These are phyloP conservation scores for Anorthoa munda DNA, from an alignment of 2,888 invertebrate genomes.

Conservation along the genomic window DNA sequence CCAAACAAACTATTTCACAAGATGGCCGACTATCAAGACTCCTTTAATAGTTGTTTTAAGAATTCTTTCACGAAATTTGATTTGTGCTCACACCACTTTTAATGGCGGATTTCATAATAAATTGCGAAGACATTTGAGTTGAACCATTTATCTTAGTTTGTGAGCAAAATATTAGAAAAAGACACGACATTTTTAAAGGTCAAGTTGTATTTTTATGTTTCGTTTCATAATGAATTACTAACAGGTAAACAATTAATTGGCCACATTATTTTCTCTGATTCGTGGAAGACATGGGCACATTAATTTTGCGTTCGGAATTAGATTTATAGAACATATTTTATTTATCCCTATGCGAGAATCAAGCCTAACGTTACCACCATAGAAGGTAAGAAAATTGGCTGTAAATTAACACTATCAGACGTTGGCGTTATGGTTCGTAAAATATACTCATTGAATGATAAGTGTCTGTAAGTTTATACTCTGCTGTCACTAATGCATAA, in stretches of 20 bases:
- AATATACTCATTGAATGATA: slow-evolving; percentile 23
- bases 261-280: neutral
- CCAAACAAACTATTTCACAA: slow-evolving; percentile 56
- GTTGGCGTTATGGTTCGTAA: slow-evolving; percentile 25
- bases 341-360: neutral
- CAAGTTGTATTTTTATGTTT: slow-evolving; percentile 10
- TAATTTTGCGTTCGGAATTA: neutral
- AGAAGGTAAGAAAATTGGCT: neutral
- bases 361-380: neutral
- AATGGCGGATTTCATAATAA: slow-evolving; percentile 60
- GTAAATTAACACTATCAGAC: slow-evolving; percentile 3
- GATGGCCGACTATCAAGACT: slow-evolving; percentile 51
- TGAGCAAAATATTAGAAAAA: slow-evolving; percentile 26
- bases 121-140: slow-evolving; percentile 48
- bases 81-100: slow-evolving; percentile 64
- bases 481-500: slow-evolving; percentile 37
- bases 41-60: slow-evolving; percentile 66
- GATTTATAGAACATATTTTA: neutral
- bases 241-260: slow-evolving; percentile 3
- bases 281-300: neutral
- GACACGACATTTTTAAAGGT: slow-evolving; percentile 32
- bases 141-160: slow-evolving; percentile 54
- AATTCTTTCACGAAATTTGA: slow-evolving; percentile 67
- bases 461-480: slow-evolving; percentile 13
- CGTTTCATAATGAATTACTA: slow-evolving; percentile 19